Evolutionary conservation across 1,140 invertebrate species (phyloP).

Genomic region (Penaeus japonicus): DNA sequence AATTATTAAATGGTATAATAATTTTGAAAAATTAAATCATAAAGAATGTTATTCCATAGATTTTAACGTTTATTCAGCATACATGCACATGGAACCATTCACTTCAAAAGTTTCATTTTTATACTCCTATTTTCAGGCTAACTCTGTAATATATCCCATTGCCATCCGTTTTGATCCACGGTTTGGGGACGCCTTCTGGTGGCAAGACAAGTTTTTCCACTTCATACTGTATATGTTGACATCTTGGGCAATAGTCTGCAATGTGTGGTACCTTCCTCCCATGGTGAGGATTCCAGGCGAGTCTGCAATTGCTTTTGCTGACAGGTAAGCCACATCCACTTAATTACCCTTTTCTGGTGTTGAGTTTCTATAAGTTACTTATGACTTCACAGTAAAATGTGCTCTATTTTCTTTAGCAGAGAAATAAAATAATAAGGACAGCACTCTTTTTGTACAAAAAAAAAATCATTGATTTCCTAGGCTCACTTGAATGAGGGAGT

Average conservation of each 20-base stretch:
- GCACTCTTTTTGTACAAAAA: background rate
- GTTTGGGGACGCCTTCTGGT: constrained; percentile 99
- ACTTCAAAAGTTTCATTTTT: no score
- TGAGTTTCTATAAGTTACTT: background rate
- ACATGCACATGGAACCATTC: background rate
- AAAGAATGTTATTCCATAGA: background rate
- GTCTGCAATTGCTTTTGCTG: constrained; percentile 91
- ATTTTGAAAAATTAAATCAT: background rate
- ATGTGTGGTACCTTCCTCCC: constrained; percentile 98
- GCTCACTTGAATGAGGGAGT: background rate
- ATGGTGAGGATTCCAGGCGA: constrained; percentile 84
- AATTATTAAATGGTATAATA: no score
- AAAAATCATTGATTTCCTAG: background rate
- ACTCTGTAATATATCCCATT: constrained; percentile 84
- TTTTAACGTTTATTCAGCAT: background rate
- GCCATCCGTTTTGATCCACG: constrained; percentile 87
- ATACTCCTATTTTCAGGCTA: constrained; percentile 18
- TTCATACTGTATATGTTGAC: constrained; percentile 99
- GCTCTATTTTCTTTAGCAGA: background rate
- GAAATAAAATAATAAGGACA: background rate
- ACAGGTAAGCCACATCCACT: constrained; percentile 64
- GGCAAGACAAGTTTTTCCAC: constrained; percentile 89
- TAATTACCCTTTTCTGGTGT: background rate
- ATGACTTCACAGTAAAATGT: background rate
- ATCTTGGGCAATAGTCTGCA: constrained; percentile 98